phyloP scores from a whole-genome alignment of 2,113 vertebrate species.

The Aldabrachelys gigantea region DNA sequence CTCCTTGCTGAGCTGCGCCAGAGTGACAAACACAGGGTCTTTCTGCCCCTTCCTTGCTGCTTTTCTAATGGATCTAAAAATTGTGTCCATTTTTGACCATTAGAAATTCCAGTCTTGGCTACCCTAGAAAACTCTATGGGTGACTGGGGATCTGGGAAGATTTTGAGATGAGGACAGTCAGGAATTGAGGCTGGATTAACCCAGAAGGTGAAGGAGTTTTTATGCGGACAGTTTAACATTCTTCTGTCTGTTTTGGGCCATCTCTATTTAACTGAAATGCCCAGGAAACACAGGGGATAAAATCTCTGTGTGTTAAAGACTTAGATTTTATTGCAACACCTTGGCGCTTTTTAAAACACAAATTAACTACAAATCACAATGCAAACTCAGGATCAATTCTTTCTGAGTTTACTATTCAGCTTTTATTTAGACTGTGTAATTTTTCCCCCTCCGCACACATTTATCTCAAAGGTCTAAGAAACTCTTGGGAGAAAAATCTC shows the following conservation, averaged over 20 bases:
- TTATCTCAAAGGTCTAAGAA: neutral
- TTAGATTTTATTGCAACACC: neutral
- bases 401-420: neutral
- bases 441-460: neutral
- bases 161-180: neutral
- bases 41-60: neutral
- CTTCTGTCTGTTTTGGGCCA: neutral
- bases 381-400: neutral
- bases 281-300: neutral
- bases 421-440: neutral
- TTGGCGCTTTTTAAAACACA: neutral
- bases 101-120: neutral
- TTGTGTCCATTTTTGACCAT: neutral
- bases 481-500: neutral
- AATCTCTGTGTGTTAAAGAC: neutral
- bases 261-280: neutral
- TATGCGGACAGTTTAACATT: neutral
- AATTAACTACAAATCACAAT: neutral
- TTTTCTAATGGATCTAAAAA: neutral
- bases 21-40: neutral
- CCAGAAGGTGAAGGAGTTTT: neutral
- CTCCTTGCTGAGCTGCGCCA: neutral
- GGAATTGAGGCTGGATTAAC: neutral
- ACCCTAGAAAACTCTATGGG: neutral
- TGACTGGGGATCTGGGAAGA: neutral